Evolutionary conservation across 2,888 invertebrate species (phyloP).

Genomic region (Prostheceraeus crozeri): DNA sequence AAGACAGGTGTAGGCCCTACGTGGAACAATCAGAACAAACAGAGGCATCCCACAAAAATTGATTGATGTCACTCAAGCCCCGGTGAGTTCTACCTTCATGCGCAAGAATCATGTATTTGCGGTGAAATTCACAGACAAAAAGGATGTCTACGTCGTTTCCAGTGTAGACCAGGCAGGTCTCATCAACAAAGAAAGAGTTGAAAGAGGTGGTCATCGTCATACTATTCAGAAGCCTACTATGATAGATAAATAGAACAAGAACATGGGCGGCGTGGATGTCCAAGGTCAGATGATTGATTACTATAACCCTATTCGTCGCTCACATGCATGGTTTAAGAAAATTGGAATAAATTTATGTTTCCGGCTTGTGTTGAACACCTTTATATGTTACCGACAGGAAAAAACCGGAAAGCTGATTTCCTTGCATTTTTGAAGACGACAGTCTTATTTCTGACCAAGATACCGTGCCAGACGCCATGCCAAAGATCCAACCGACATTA

Average conservation of each 20-base stretch:
- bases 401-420: conserved; percentile 25
- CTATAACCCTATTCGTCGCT: conserved; percentile 24
- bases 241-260: conserved; percentile 26
- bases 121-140: no score
- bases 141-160: no score
- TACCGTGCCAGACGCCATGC: conserved; percentile 10
- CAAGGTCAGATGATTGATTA: conserved; percentile 27
- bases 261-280: conserved; percentile 24
- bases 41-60: conserved; percentile 27
- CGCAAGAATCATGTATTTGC: conserved; percentile 18
- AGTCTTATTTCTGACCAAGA: conserved; percentile 10
- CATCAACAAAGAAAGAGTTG: conserved; percentile 18
- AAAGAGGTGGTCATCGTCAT: conserved; percentile 20
- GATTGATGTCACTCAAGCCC: conserved; percentile 13
- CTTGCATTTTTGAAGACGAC: conserved; percentile 27
- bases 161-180: conserved; percentile 27
- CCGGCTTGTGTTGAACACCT: conserved; percentile 22
- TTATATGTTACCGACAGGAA: conserved; percentile 21
- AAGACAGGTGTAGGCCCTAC: conserved; percentile 30
- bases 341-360: conserved; percentile 26
- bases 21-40: conserved; percentile 25
- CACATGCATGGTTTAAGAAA: conserved; percentile 22
- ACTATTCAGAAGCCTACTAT: conserved; percentile 28
- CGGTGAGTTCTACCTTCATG: conserved; percentile 24
- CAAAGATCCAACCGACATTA: no score